Evolutionary conservation across 2,113 vertebrate genomes (phyloP).

Genomic region (Paracanthobrama guichenoti): DNA sequence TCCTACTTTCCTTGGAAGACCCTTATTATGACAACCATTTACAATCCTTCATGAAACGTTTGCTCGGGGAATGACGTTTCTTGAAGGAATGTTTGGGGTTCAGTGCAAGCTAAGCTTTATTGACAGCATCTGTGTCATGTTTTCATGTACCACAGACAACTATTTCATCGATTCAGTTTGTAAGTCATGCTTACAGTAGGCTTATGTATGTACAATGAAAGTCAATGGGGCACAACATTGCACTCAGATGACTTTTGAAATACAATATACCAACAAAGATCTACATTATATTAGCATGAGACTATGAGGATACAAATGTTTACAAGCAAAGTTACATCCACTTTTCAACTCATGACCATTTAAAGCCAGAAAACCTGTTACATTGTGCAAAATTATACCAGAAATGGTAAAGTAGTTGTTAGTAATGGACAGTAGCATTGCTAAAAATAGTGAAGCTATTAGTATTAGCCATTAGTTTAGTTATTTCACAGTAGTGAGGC

Average conservation of each 20-base stretch:
- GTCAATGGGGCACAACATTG: not conserved
- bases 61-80: not conserved
- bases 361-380: not conserved
- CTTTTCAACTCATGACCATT: not conserved
- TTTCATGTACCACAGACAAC: not conserved
- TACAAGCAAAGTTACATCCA: not conserved
- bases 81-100: not conserved
- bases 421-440: too few relatives aligned
- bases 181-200: not conserved
- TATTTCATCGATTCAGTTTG: not conserved
- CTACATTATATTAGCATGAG: not conserved
- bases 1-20: not conserved
- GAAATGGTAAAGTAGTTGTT: not conserved
- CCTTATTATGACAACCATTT: slow-evolving; percentile 9
- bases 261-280: not conserved
- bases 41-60: not conserved
- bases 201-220: not conserved
- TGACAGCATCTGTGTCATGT: not conserved
- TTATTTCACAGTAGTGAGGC: not conserved
- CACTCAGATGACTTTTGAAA: not conserved
- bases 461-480: not conserved
- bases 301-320: not conserved
- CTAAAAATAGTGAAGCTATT: not conserved
- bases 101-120: not conserved
- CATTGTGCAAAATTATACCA: not conserved